phyloP scores from a whole-genome alignment of 2,888 invertebrate genomes.

The Ashinkailepas kermadecensis region DNA sequence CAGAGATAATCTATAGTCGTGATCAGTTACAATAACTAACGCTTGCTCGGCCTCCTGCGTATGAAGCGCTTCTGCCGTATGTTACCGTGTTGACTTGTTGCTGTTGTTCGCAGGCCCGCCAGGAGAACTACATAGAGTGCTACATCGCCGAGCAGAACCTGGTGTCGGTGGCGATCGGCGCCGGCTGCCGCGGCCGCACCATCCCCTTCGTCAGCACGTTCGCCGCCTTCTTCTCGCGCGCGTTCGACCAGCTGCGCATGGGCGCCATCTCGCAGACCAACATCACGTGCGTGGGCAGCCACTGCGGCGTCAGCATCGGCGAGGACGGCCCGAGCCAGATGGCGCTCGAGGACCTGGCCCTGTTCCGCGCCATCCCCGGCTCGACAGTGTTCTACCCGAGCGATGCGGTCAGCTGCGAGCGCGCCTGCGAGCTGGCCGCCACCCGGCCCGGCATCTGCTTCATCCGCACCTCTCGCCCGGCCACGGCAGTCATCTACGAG shows the following conservation, averaged over 20 bases:
- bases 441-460: conserved; percentile 92
- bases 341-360: conserved; percentile 95
- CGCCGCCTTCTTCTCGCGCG: conserved; percentile 90
- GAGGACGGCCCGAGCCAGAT: conserved; percentile 99
- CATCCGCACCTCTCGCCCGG: conserved; percentile 89
- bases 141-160: conserved; percentile 99
- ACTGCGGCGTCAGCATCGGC: conserved; percentile 87
- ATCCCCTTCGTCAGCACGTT: conserved; percentile 95
- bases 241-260: conserved; percentile 73
- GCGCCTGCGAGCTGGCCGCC: conserved; percentile 91
- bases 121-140: conserved; percentile 84
- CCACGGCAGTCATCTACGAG: conserved; percentile 74
- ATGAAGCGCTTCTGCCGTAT: too few species aligned
- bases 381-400: conserved; percentile 60
- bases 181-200: conserved; percentile 82
- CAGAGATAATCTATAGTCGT: too few species aligned
- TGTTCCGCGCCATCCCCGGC: conserved; percentile 64
- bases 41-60: too few species aligned
- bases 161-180: conserved; percentile 91
- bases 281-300: conserved; percentile 51
- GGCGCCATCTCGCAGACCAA: conserved; percentile 91
- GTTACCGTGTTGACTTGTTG: too few species aligned
- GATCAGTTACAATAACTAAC: too few species aligned
- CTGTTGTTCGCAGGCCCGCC: conserved; percentile 40
- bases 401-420: conserved; percentile 91